phyloP scores from a whole-genome alignment of 2,113 vertebrate species.

The Spea bombifrons region DNA sequence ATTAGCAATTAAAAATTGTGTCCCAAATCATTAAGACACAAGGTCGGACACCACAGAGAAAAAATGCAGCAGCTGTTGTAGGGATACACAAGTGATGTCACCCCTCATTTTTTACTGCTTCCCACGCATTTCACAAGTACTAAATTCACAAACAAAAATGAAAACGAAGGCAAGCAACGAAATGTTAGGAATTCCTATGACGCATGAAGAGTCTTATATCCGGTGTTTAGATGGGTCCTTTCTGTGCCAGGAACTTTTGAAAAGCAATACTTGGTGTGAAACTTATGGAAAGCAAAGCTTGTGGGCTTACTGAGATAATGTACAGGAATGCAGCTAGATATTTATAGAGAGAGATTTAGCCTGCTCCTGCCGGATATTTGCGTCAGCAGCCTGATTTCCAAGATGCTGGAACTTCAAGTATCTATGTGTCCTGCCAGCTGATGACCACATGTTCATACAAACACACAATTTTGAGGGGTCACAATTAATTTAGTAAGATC shows the following conservation, averaged over 20 bases:
- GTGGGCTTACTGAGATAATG: constrained; percentile 47
- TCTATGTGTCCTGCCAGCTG: constrained; percentile 10
- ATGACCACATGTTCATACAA: background rate
- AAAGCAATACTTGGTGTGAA: constrained; percentile 49
- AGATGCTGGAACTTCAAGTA: constrained; percentile 13
- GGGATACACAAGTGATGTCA: constrained; percentile 37
- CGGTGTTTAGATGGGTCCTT: constrained; percentile 38
- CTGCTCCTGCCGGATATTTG: constrained; percentile 49
- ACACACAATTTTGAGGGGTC: background rate
- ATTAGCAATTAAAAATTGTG: too few relatives aligned
- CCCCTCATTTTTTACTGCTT: background rate
- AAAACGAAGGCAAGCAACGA: constrained; percentile 15
- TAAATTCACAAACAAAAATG: background rate
- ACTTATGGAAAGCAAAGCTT: constrained; percentile 50
- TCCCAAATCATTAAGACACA: too few relatives aligned
- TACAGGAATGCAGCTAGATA: constrained; percentile 44
- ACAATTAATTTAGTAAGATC: background rate
- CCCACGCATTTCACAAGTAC: constrained; percentile 26
- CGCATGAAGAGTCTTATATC: constrained; percentile 1
- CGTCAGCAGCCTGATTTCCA: accelerated
- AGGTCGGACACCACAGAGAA: background rate
- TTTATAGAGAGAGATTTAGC: constrained; percentile 45
- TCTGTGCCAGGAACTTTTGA: constrained; percentile 35
- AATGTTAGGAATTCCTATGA: background rate
- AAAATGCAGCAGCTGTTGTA: constrained; percentile 19